Evolutionary conservation across 2,113 vertebrate genomes (phyloP), one percentile per base, ranked within the genome.

Genomic region (Aptenodytes forsteri): DNA sequence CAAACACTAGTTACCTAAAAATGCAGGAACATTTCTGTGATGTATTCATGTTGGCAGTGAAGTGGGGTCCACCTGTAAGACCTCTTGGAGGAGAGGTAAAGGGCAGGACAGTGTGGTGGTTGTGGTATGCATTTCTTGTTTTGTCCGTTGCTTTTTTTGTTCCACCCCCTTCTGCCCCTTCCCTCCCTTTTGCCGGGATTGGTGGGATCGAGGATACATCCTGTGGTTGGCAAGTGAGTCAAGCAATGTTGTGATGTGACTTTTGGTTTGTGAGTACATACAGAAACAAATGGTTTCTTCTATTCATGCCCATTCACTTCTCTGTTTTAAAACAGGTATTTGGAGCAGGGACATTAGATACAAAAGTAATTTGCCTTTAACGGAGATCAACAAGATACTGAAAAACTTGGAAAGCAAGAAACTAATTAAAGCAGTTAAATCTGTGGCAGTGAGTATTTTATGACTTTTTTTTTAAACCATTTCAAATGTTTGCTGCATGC

Each of bases 351-450:
- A 99, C 90, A 99, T 99, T 73, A 98, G 99, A 32, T 99, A 99
- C 67, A 99, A 99, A 98, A 99, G 99, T 93, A 99, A 99, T 96
- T 98, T 99, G 56, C 99, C 99, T 61, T 98, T 99, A 97, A 99
- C 99, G 0, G 99, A 99, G 98, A 99, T 99, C 96, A 99, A 99
- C 98, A 99, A 99, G 98, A 99, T 99, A 94, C 97, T 99, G 84
- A 99, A 99, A 98, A 99, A 99, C 96, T 98, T 99, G 96, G 99
- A 99, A 98, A 99, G 99, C 98, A 99, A 99, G 97, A 99, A 99
- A 58, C 98, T 99, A 66, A 99, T 99, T 96, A 99, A 99, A 98
- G 99, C 99, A 12, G 99, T 99, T 49, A 99, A 99, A 87, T 99
- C 99, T 92, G 99, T 99, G n/a, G 99, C 99, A 14, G 99, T 99